Conservation (phyloP, 2,113 vertebrate genomes). For the Coptodon bakossiorum region DNA sequence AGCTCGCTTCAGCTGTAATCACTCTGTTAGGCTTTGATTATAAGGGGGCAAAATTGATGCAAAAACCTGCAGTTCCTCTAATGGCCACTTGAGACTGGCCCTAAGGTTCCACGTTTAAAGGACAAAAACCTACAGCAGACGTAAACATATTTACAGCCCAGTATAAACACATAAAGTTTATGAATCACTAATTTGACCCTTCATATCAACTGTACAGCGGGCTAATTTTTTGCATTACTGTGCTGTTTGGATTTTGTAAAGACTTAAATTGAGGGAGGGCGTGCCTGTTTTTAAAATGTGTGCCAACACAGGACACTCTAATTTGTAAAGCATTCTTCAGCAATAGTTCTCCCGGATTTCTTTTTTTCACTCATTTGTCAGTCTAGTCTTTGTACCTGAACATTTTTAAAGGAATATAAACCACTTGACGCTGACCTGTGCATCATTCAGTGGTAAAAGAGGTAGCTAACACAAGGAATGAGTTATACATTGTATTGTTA, state of each 20-base stretch:
- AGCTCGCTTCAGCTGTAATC: background rate
- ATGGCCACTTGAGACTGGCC: background rate
- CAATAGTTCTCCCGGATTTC: background rate
- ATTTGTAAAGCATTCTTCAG: background rate
- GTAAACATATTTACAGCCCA: background rate
- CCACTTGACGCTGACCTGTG: background rate
- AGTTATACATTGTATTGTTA: background rate
- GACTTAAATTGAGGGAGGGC: background rate
- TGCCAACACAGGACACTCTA: background rate
- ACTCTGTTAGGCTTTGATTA: background rate
- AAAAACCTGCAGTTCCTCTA: background rate
- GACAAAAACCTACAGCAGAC: background rate
- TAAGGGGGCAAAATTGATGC: background rate
- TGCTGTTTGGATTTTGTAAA: background rate
- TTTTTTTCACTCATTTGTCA: background rate
- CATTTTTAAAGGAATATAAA: background rate
- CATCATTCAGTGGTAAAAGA: background rate
- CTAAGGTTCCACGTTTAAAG: background rate
- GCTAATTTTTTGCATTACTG: background rate
- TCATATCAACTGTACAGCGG: background rate
- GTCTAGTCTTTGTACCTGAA: background rate
- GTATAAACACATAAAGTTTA: background rate
- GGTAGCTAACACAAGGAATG: background rate
- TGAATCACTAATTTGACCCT: background rate
- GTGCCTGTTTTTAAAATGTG: background rate